Conservation (phyloP, 2,113 vertebrate genomes). For the Leucosticte australis region DNA sequence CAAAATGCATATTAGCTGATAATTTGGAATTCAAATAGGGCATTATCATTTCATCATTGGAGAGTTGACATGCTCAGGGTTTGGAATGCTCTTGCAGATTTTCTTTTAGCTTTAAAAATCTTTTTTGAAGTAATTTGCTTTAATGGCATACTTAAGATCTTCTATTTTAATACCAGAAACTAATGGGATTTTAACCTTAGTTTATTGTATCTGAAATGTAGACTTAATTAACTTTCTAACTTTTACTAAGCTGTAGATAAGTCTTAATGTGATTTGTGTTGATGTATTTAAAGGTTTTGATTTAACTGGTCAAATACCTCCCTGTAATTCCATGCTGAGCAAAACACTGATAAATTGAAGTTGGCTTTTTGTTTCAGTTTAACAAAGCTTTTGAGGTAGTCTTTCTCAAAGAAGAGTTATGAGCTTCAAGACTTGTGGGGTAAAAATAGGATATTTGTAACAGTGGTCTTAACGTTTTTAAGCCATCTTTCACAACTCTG, state of each 20-base stretch:
- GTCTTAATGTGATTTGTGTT: slow-evolving; percentile 12
- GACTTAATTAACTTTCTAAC: slow-evolving; percentile 9
- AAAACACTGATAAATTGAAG: not conserved
- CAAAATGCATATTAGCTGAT: not conserved
- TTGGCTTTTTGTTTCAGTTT: not conserved
- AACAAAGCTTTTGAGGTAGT: not conserved
- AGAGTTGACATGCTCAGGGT: not conserved
- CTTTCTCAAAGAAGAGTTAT: not conserved
- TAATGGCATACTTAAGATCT: not conserved
- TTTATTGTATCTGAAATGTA: not conserved
- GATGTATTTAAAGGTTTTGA: slow-evolving; percentile 7
- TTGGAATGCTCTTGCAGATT: not conserved
- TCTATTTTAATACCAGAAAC: not conserved
- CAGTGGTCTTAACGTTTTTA: not conserved
- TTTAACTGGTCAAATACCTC: not conserved
- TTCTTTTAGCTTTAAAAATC: not conserved
- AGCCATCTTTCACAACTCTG: not conserved
- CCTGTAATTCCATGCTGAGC: not conserved
- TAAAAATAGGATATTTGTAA: not conserved
- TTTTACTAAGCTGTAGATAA: slow-evolving; percentile 1
- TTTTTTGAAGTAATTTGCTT: slow-evolving; percentile 4
- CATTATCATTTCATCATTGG: slow-evolving; percentile 1
- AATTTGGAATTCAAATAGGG: slow-evolving; percentile 18
- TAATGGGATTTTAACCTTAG: not conserved
- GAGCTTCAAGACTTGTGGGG: not conserved